Conservation (phyloP, 1,140 invertebrate genomes). For the Babylonia areolata region DNA sequence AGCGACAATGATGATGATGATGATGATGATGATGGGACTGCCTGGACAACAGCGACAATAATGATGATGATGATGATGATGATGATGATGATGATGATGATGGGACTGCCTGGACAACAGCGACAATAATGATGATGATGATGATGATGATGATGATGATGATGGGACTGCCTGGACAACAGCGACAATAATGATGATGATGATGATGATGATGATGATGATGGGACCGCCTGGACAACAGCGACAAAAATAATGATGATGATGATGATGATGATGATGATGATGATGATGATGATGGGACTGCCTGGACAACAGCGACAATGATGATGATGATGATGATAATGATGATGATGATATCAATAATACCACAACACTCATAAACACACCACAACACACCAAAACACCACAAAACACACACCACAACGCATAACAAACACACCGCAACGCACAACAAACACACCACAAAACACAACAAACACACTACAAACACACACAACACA, state of each 20-base stretch:
- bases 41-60: too few species aligned
- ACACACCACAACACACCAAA: neutral
- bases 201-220: neutral
- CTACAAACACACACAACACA: too few species aligned
- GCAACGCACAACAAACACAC: too few species aligned
- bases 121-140: too few species aligned
- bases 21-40: neutral
- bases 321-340: too few species aligned
- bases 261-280: neutral
- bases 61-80: too few species aligned
- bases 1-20: neutral
- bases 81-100: too few species aligned
- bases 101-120: neutral
- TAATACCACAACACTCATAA: neutral
- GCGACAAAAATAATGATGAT: neutral
- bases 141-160: too few species aligned
- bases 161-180: slow-evolving; percentile 38
- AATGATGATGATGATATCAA: neutral
- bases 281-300: neutral
- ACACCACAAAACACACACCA: too few species aligned
- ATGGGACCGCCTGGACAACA: slow-evolving; percentile 38
- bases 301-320: neutral
- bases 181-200: neutral
- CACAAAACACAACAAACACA: too few species aligned
- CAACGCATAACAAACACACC: too few species aligned